phyloP scores from a whole-genome alignment of 2,113 vertebrate genomes.

The Seriola aureovittata region DNA sequence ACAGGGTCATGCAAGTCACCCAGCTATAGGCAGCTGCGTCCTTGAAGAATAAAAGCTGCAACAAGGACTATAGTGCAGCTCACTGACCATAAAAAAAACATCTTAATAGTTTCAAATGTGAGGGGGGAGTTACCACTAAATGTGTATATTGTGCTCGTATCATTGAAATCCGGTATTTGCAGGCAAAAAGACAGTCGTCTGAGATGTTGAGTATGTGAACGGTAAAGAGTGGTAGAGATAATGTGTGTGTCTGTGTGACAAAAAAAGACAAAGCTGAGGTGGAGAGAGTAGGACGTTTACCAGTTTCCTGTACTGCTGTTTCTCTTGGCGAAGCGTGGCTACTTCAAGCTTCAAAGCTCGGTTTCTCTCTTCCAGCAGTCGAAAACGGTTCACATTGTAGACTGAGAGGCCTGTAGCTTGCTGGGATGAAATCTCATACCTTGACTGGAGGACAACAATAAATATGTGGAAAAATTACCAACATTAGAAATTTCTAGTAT shows the following conservation, averaged over 20 bases:
- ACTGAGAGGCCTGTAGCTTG: conserved; percentile 64
- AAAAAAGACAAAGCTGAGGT: not conserved
- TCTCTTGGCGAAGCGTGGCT: conserved; percentile 72
- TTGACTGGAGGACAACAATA: conserved; percentile 74
- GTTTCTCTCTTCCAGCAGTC: conserved; percentile 77
- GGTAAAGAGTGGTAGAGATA: not conserved
- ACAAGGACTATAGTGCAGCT: not conserved
- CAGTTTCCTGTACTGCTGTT: conserved; percentile 66
- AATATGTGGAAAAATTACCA: not conserved
- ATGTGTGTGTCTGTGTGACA: not conserved
- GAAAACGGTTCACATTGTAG: conserved; percentile 62
- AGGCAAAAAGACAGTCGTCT: not conserved
- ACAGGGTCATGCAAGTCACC: conserved; percentile 13
- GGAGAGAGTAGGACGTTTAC: conserved; percentile 73
- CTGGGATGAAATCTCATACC: conserved; percentile 77
- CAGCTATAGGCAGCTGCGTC: conserved; percentile 17
- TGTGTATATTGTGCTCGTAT: not conserved
- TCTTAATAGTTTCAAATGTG: too few relatives aligned
- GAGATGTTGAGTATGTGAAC: conserved; percentile 9
- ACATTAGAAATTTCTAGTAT: not conserved
- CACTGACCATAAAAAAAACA: not conserved
- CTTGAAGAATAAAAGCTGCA: conserved; percentile 44
- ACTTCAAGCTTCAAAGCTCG: conserved; percentile 76
- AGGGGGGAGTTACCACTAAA: not conserved
- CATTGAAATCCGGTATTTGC: conserved; percentile 1